Evolutionary conservation across 2,888 invertebrate genomes (phyloP).

Genomic region (Agriotes lineatus): DNA sequence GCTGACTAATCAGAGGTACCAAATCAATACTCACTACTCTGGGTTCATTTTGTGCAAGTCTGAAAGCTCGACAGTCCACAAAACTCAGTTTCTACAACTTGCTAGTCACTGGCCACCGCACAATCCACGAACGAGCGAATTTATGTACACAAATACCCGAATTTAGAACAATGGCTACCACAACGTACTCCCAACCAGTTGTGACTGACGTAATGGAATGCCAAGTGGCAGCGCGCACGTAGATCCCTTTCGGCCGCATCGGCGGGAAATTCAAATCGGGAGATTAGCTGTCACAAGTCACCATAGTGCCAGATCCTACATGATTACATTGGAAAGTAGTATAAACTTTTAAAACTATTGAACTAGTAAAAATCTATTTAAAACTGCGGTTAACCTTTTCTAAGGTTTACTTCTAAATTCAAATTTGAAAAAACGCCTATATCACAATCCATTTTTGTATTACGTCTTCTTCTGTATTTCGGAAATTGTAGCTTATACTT

Average conservation of each 20-base stretch:
- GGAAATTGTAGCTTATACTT: too few species aligned
- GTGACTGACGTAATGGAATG: conserved; percentile 49
- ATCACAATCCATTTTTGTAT: too few species aligned
- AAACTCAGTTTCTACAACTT: conserved; percentile 28
- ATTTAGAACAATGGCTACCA: conserved; percentile 64
- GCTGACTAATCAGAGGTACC: conserved; percentile 55
- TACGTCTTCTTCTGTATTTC: too few species aligned
- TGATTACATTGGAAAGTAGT: too few species aligned
- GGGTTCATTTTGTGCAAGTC: conserved; percentile 74
- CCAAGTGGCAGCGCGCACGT: conserved; percentile 61
- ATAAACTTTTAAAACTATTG: too few species aligned
- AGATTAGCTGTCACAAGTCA: not conserved
- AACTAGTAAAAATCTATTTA: too few species aligned
- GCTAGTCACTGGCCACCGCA: conserved; percentile 30
- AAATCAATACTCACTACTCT: conserved; percentile 81
- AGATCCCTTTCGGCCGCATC: conserved; percentile 35
- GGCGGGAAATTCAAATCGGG: conserved; percentile 51
- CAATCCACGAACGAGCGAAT: conserved; percentile 49
- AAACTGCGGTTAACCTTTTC: not conserved
- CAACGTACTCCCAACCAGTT: conserved; percentile 54
- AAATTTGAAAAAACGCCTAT: too few species aligned
- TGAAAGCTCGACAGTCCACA: conserved; percentile 25
- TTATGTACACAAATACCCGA: conserved; percentile 61
- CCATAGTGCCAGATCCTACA: too few species aligned
- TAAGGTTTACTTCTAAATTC: too few species aligned